Evolutionary conservation across 2,797 vertebrate genomes (phyloP).

Genomic region (Pipistrellus pipistrellus): DNA sequence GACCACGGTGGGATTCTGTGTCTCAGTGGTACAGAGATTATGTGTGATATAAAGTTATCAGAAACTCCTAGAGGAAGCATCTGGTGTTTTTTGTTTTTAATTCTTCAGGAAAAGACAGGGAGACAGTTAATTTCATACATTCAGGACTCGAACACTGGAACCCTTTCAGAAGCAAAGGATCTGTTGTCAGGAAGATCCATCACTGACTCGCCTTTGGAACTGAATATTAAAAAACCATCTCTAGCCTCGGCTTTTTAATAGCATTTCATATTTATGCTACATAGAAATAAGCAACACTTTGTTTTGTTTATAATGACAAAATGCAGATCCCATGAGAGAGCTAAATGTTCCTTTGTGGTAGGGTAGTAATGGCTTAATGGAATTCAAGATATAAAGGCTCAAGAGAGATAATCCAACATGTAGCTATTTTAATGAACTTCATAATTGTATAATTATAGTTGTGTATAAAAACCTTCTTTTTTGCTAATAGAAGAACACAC

Average conservation of each 20-base stretch:
- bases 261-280: background rate
- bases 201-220: background rate
- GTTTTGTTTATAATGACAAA: constrained; percentile 35
- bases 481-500: constrained; percentile 26
- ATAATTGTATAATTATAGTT: constrained; percentile 54
- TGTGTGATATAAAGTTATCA: background rate
- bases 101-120: background rate
- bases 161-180: no score
- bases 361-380: background rate
- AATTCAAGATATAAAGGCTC: constrained; percentile 40
- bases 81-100: background rate
- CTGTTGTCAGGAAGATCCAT: no score
- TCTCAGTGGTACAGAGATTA: background rate
- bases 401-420: background rate
- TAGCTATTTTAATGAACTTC: constrained; percentile 53
- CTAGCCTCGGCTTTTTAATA: background rate
- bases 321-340: background rate
- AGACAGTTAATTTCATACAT: background rate
- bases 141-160: no score
- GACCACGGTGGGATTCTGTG: background rate
- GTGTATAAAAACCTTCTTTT: background rate
- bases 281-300: background rate
- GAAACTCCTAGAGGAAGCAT: background rate
- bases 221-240: constrained; percentile 22
- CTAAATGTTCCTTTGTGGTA: background rate